Evolutionary conservation across 2,113 vertebrate genomes (phyloP).

Genomic region (Psilopsiagon aymara): DNA sequence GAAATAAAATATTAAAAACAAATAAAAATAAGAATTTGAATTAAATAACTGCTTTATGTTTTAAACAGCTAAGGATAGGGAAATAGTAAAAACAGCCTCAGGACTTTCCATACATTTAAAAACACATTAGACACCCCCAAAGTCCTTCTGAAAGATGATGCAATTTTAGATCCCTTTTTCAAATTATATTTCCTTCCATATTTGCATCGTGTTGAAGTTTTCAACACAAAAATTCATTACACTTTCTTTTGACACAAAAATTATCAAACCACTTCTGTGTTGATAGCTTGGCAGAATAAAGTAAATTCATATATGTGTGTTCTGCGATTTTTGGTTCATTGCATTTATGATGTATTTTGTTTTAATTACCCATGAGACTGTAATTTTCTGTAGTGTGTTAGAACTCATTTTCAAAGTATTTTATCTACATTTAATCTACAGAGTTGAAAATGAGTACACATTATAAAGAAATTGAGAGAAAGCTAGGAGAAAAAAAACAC

Average conservation of each 20-base stretch:
- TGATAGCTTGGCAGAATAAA: background rate
- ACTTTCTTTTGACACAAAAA: background rate
- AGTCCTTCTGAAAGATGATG: background rate
- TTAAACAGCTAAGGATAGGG: background rate
- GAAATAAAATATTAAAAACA: background rate
- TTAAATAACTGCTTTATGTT: background rate
- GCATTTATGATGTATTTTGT: constrained; percentile 5
- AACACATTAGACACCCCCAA: fast-evolving
- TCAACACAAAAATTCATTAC: background rate
- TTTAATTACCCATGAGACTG: constrained; percentile 12
- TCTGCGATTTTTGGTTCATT: constrained; percentile 5
- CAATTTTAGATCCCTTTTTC: background rate
- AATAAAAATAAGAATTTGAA: background rate
- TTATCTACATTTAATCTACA: constrained; percentile 27
- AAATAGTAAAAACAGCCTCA: background rate
- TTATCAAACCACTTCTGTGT: background rate
- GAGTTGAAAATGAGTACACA: background rate
- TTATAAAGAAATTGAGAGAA: background rate
- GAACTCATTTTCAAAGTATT: constrained; percentile 9
- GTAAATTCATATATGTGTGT: background rate
- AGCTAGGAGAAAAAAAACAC: background rate
- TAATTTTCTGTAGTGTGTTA: background rate
- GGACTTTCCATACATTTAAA: background rate
- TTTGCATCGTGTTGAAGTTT: background rate
- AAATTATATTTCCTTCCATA: background rate